These are phyloP conservation scores for Hemibagrus guttatus DNA, from an alignment of 2,797 vertebrate species.

Conservation along the genomic window DNA sequence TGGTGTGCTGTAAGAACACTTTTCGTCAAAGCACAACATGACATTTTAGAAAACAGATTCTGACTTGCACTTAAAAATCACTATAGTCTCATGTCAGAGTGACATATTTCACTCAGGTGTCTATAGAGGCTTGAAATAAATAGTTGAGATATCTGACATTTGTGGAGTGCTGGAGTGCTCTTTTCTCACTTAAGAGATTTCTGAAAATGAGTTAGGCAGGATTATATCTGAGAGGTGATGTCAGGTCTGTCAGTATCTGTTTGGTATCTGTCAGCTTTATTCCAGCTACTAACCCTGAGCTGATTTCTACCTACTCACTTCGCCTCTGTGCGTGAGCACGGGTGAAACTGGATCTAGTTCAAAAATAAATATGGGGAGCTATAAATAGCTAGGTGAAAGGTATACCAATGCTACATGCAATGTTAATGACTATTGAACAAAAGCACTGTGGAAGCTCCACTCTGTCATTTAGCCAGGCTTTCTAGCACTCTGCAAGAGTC, in stretches of 20 bases:
- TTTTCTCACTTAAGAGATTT: background rate
- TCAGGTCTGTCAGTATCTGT: background rate
- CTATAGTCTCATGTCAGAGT: background rate
- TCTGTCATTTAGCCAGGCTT: background rate
- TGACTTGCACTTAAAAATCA: background rate
- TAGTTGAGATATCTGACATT: background rate
- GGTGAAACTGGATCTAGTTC: background rate
- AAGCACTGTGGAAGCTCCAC: background rate
- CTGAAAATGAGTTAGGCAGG: background rate
- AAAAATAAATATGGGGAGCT: background rate
- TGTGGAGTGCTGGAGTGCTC: background rate
- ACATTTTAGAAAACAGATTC: background rate
- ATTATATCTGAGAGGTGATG: background rate
- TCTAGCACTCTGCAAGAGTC: background rate
- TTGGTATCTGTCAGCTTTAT: background rate
- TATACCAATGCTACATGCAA: background rate
- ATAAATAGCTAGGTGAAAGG: background rate
- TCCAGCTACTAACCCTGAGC: background rate
- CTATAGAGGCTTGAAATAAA: background rate
- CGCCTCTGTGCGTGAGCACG: background rate
- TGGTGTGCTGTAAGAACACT: background rate
- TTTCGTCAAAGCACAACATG: background rate
- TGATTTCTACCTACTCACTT: background rate
- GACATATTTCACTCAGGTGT: background rate
- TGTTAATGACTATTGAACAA: conserved; percentile 2